Evolutionary conservation across 1,140 invertebrate species (phyloP).

Genomic region (Diabrotica virgifera): DNA sequence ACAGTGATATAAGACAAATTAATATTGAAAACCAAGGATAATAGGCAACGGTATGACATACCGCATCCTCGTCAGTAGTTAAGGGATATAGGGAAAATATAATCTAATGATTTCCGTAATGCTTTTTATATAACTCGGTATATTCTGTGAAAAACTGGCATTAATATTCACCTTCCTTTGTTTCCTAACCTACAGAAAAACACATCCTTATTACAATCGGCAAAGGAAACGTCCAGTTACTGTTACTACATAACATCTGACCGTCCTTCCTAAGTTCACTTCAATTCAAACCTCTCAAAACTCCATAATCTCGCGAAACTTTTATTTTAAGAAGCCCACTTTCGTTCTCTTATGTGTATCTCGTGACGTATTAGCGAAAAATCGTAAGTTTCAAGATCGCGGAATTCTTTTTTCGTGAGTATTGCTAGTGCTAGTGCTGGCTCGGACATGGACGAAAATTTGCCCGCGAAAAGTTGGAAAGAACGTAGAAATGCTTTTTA

Average conservation of each 20-base stretch:
- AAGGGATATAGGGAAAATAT: too few relatives aligned
- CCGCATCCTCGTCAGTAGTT: too few relatives aligned
- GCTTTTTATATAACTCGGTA: too few relatives aligned
- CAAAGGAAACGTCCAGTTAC: neutral
- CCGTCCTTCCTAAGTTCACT: neutral
- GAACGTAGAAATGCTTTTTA: slow-evolving; percentile 7
- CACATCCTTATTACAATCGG: too few relatives aligned
- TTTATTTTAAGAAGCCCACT: slow-evolving; percentile 1
- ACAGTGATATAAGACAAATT: too few relatives aligned
- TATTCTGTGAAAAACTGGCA: too few relatives aligned
- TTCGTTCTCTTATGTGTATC: neutral
- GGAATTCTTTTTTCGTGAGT: neutral
- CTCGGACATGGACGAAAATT: slow-evolving; percentile 5
- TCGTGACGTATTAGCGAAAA: neutral
- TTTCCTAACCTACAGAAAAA: too few relatives aligned
- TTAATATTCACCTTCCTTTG: too few relatives aligned
- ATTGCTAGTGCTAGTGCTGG: slow-evolving; percentile 3
- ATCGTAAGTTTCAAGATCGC: too few relatives aligned
- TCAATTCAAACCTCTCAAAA: neutral
- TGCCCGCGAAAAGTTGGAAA: slow-evolving; percentile 1
- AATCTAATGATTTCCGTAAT: too few relatives aligned
- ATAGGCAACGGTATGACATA: too few relatives aligned
- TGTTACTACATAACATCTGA: neutral
- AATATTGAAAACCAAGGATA: too few relatives aligned
- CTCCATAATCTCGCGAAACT: neutral